These are phyloP conservation scores for Caranx melampygus DNA, from an alignment of 2,113 vertebrate species.

Conservation along the genomic window DNA sequence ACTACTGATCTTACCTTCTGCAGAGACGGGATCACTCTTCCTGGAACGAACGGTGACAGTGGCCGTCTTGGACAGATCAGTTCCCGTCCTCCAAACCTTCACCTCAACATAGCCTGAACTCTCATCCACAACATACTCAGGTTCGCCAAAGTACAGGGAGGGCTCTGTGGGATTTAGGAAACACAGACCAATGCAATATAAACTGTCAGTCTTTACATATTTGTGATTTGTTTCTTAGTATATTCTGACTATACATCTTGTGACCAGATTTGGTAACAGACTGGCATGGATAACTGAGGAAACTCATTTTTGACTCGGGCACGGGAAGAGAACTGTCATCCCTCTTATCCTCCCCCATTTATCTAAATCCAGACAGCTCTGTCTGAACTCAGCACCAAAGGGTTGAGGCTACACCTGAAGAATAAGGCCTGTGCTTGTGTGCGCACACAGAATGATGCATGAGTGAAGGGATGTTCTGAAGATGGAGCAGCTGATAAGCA, in stretches of 20 bases:
- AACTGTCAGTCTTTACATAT: constrained; percentile 6
- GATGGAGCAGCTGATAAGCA: constrained; percentile 68
- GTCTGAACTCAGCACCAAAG: constrained; percentile 71
- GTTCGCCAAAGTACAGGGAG: constrained; percentile 85
- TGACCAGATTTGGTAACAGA: constrained; percentile 20
- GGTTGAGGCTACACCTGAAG: constrained; percentile 58
- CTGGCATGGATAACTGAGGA: constrained; percentile 19
- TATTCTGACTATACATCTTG: constrained; percentile 5
- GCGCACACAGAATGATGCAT: constrained; percentile 21
- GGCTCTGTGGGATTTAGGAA: constrained; percentile 79
- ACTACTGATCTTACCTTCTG: constrained; percentile 82
- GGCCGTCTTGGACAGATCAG: constrained; percentile 87
- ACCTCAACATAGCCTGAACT: constrained; percentile 87
- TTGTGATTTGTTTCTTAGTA: background rate
- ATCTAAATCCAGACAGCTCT: constrained; percentile 63
- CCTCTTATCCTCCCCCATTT: constrained; percentile 53
- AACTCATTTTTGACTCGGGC: constrained; percentile 49
- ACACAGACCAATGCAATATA: background rate
- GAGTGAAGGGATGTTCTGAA: constrained; percentile 61
- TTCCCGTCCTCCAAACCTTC: constrained; percentile 87
- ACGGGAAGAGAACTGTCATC: constrained; percentile 75
- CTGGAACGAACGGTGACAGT: constrained; percentile 86
- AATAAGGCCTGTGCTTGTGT: constrained; percentile 52
- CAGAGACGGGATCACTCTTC: constrained; percentile 85
- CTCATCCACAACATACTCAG: constrained; percentile 84